Conservation (phyloP, 2,797 vertebrate genomes). For the Lutjanus argentimaculatus region DNA sequence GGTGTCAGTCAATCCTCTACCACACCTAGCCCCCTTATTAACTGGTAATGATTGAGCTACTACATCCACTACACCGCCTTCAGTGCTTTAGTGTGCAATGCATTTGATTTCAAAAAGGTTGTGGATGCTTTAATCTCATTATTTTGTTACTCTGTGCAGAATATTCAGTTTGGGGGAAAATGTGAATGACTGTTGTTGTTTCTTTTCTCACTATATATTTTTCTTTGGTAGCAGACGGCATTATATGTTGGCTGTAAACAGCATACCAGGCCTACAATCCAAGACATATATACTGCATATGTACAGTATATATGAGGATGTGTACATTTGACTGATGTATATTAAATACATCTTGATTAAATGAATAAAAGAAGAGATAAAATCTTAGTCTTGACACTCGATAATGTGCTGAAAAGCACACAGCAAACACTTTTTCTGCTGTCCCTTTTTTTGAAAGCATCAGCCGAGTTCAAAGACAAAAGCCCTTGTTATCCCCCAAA, state of each 20-base stretch:
- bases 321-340: constrained; percentile 3
- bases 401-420: neutral
- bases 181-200: constrained; percentile 38
- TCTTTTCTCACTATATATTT: constrained; percentile 14
- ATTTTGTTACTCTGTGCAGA: constrained; percentile 53
- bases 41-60: constrained; percentile 96
- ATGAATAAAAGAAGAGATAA: neutral
- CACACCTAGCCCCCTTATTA: constrained; percentile 92
- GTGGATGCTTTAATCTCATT: constrained; percentile 69
- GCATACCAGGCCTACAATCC: neutral
- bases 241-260: constrained; percentile 1
- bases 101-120: constrained; percentile 84
- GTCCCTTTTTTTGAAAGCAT: constrained; percentile 47
- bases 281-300: neutral
- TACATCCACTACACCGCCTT: constrained; percentile 79
- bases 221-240: constrained; percentile 11
- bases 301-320: neutral
- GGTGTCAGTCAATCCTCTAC: constrained; percentile 94
- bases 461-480: constrained; percentile 64
- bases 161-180: constrained; percentile 50
- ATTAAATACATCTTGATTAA: constrained; percentile 16
- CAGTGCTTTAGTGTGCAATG: constrained; percentile 79
- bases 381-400: neutral
- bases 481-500: constrained; percentile 63
- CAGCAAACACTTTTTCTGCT: constrained; percentile 14